These are phyloP conservation scores for Dendrolimus houi DNA, from an alignment of 2,888 invertebrate genomes.

Conservation along the genomic window DNA sequence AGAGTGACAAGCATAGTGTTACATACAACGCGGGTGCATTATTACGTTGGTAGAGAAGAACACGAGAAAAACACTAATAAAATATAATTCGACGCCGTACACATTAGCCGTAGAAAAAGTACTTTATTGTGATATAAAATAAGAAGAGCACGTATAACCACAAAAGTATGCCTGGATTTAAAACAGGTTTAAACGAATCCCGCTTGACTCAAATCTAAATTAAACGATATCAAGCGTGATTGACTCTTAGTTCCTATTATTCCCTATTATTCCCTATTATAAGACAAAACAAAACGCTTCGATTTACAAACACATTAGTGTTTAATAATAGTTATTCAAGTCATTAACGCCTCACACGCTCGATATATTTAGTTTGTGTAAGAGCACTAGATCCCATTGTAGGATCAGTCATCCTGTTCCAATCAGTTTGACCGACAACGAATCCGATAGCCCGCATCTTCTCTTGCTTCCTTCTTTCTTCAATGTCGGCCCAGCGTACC, in stretches of 20 bases:
- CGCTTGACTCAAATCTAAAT: too few species aligned
- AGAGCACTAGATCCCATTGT: conserved; percentile 91
- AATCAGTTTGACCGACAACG: conserved; percentile 97
- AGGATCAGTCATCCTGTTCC: conserved; percentile 96
- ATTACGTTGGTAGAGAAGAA: too few species aligned
- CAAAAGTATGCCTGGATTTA: too few species aligned
- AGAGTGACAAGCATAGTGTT: too few species aligned
- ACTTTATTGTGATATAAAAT: background rate
- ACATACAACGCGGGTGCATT: too few species aligned
- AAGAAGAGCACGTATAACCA: too few species aligned
- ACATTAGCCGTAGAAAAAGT: too few species aligned
- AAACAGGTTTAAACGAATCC: too few species aligned
- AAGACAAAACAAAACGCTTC: conserved; percentile 1
- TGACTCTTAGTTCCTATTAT: background rate
- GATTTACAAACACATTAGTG: background rate
- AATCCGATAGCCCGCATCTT: conserved; percentile 97
- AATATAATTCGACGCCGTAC: too few species aligned
- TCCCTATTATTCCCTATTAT: conserved; percentile 1
- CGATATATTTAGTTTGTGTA: conserved; percentile 95
- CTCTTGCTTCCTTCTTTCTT: conserved; percentile 93
- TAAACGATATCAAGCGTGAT: too few species aligned
- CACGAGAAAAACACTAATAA: too few species aligned
- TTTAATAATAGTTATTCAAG: background rate
- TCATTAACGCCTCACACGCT: conserved; percentile 61
- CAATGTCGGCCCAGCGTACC: conserved; percentile 99